Base-by-base conservation (phyloP, 37 sponge, comb jelly and placozoan genomes). In the Oopsacas minuta region DNA sequence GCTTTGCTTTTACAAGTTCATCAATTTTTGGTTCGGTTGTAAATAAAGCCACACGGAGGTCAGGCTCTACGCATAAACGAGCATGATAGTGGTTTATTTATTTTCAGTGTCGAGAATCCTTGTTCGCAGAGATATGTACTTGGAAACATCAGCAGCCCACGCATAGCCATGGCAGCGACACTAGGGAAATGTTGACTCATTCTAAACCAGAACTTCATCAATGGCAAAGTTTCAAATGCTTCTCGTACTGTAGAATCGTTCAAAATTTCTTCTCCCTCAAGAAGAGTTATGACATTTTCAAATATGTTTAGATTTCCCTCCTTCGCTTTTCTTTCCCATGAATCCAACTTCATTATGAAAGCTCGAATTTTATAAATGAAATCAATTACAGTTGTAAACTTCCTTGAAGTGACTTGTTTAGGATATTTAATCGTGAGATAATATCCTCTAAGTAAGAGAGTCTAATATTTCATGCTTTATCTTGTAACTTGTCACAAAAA, bases 61-160 rank as follows among this genome's bases (percentile, higher is more conserved):
- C 75, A 61, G 75, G 75, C 75, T 61, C 75, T 61, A 61, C 75
- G 75, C 75, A 61, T 61, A 61, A 61, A 61, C 75, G 75, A 61
- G 75, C 75, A 61, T 34, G 75, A 61, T 61, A 12, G 3, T 61
- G 22, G 75, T 61, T 61, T 61, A 61, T 32, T 61, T 32, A 32
- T 32, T 61, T 32, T 32, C 75, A 61, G 75, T 61, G 75, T 12
- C 75, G 75, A 61, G 75, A 61, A 61, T 61, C 75, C 75, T 61
- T 61, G 75, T 61, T 61, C 75, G 75, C 75, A 61, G 75, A 61
- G 75, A 61, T 61, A 61, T 61, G 75, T 61, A 61, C 75, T 61
- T 61, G 75, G 75, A 61, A 61, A 61, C 75, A 61, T 61, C 20
- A 61, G 75, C 75, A 61, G 75, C 75, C 30, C 75, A 61, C 75